Base-by-base conservation (phyloP, 1,140 invertebrate genomes). In the Hylaeus volcanicus region DNA sequence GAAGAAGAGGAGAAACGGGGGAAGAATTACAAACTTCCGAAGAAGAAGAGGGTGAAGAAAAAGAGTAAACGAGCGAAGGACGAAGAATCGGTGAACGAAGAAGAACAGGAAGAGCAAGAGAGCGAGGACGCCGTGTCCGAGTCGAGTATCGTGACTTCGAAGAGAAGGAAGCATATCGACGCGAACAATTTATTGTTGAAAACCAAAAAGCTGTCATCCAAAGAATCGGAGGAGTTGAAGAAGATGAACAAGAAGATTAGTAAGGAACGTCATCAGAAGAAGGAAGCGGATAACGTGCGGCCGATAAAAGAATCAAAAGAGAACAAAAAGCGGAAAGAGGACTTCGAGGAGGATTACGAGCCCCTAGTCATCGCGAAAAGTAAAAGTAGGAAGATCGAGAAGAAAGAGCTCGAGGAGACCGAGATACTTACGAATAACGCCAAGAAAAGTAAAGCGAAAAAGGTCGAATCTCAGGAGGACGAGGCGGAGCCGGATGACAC, bases 371-470 rank as follows among this genome's bases (percentile, higher is more conserved):
- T 89, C 41, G 84, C 89, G n/a, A 92, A 91, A 72, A 90, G 82
- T 64, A 93, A 92, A 81, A 93, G 81, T 84, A 89, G 89, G 41
- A 93, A 92, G 76, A 91, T 90, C 26, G 92, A 92, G 48, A 93
- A 92, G 69, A 93, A 91, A 65, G 90, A 89, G 74, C 84, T 65
- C 15, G 94, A 91, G 90, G 93, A 92, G 91, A 89, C 89, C 87
- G 93, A 93, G 84, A 93, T 88, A 90, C 90, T 86, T 89, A 93
- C 88, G 76, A 94, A 93, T 91, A 94, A 89, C 89, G 90, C 89
- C 84, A 93, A 84, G 92, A 95, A 88, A 88, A 94, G 60, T 88
- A 94, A 89, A 86, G 81, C 83, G 87, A 93, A 84, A 90, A 94
- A 90, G 81, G 74, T 88, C 3, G 84, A 93, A 87, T 85, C 92